Percentiles rank a stretch among this genome's conserved stretches.
Evolutionary conservation across 2,797 vertebrate species (phyloP).

Genomic region (Manis javanica): DNA sequence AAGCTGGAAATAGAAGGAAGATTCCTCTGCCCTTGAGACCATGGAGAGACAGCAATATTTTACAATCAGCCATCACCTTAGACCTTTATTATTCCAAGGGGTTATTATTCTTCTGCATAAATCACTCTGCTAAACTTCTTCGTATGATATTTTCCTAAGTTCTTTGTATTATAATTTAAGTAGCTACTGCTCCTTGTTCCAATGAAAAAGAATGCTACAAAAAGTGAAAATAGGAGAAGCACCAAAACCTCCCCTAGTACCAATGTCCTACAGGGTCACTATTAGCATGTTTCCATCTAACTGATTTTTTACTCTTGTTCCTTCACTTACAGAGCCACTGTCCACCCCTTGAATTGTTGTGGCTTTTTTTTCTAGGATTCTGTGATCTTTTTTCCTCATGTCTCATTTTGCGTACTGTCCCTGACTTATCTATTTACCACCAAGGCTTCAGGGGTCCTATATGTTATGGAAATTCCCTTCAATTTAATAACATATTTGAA

Average conservation of each 20-base stretch:
- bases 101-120: not conserved
- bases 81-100: not conserved
- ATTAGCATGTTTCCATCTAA: not conserved
- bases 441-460: not conserved
- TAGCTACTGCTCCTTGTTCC: not conserved
- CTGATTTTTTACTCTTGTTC: not conserved
- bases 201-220: not conserved
- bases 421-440: not conserved
- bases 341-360: not conserved
- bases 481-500: not conserved
- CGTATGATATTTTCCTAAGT: not conserved
- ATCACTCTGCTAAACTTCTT: not conserved
- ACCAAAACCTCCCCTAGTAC: not conserved
- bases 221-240: not conserved
- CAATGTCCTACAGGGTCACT: not conserved
- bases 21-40: not conserved
- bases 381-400: not conserved
- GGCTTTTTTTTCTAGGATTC: not conserved
- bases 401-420: not conserved
- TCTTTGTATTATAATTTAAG: slow-evolving; percentile 4
- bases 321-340: not conserved
- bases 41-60: not conserved
- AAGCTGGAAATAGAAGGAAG: not conserved
- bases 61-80: not conserved
- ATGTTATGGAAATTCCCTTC: not conserved